Evolutionary conservation across 2,888 invertebrate species (phyloP).

Genomic region (Cataglyphis rosenhaueri): DNA sequence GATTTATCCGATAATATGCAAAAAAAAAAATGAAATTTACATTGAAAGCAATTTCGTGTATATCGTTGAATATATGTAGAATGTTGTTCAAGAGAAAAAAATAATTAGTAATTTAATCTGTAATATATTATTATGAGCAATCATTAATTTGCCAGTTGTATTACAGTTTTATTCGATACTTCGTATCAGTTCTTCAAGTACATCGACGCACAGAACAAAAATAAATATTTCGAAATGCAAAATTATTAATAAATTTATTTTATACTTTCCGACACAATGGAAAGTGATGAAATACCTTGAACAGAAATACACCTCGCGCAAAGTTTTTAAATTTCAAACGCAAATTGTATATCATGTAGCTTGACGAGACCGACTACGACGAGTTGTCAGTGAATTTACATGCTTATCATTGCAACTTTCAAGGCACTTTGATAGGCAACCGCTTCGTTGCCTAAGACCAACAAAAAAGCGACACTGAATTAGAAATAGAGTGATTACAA

Average conservation of each 20-base stretch:
- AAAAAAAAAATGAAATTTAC: background rate
- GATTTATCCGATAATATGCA: constrained; percentile 8
- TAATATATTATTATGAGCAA: background rate
- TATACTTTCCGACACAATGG: background rate
- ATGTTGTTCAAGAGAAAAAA: background rate
- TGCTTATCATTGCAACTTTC: constrained; percentile 65
- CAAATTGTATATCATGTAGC: constrained; percentile 18
- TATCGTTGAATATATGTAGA: background rate
- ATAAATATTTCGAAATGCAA: background rate
- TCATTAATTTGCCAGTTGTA: background rate
- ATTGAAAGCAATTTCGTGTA: background rate
- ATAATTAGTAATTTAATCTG: background rate
- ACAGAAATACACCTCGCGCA: background rate
- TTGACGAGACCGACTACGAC: constrained; percentile 57
- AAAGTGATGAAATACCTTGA: background rate
- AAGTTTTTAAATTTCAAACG: constrained; percentile 19
- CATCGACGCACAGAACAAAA: background rate
- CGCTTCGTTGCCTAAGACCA: constrained; percentile 12
- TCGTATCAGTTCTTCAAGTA: background rate
- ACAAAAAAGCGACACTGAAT: constrained; percentile 33
- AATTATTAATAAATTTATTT: constrained; percentile 12
- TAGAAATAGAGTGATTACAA: constrained; percentile 34
- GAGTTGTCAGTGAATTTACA: constrained; percentile 64
- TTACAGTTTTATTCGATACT: background rate
- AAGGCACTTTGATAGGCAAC: constrained; percentile 31